Evolutionary conservation across 2,797 vertebrate genomes (phyloP).

Genomic region (Rhinophrynus dorsalis): DNA sequence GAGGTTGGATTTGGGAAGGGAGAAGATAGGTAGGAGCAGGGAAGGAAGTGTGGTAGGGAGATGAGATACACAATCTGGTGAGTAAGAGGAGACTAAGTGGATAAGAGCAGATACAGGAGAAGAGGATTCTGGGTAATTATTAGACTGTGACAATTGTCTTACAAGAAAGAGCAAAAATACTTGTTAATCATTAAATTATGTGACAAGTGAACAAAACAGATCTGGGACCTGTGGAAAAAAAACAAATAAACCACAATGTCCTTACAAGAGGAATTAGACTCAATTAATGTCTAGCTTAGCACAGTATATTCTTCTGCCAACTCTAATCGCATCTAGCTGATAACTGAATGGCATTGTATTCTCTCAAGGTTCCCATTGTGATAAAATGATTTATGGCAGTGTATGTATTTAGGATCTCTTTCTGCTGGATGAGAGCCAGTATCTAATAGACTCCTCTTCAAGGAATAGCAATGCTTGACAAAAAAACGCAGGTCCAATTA

Average conservation of each 20-base stretch:
- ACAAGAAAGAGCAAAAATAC: no score
- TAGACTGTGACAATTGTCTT: no score
- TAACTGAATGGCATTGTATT: not conserved
- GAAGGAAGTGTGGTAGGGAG: no score
- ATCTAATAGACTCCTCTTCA: not conserved
- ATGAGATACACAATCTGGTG: no score
- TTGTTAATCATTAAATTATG: not conserved
- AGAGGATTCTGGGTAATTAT: no score
- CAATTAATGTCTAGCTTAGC: not conserved
- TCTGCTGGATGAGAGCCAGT: not conserved
- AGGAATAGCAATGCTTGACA: no score
- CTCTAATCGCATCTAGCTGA: not conserved
- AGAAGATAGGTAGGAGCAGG: no score
- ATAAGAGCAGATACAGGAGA: no score
- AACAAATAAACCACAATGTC: not conserved
- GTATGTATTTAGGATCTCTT: not conserved
- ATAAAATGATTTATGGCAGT: conserved; percentile 1
- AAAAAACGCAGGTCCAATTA: no score
- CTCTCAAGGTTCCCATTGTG: not conserved
- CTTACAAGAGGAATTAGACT: not conserved
- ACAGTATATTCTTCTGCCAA: not conserved
- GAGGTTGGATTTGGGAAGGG: no score
- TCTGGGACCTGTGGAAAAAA: not conserved
- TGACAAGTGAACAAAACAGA: not conserved
- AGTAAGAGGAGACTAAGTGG: no score